Conservation (phyloP, 2,888 invertebrate species). For the Tenthredo amoena region DNA sequence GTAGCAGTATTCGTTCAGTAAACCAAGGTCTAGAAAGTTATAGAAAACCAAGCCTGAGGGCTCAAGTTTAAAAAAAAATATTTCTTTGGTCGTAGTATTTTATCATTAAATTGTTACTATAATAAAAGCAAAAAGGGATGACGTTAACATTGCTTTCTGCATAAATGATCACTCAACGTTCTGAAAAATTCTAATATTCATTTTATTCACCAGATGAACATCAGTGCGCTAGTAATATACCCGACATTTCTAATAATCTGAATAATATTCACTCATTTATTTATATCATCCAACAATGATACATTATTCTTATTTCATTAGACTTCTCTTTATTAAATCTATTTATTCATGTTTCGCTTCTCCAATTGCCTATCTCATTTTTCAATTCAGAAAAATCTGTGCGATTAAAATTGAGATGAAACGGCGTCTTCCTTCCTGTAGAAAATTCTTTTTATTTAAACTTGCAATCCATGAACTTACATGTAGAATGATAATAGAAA, state of each 20-base stretch:
- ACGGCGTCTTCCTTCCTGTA: too few relatives aligned
- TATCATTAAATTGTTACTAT: conserved; percentile 37
- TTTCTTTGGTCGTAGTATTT: conserved; percentile 50
- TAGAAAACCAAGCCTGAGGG: conserved; percentile 32
- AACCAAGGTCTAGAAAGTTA: conserved; percentile 51
- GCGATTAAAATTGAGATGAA: neutral
- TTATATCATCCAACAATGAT: neutral
- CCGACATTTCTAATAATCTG: neutral
- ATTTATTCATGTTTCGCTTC: neutral
- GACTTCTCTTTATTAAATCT: neutral
- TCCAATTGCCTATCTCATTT: neutral
- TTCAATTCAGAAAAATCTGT: neutral
- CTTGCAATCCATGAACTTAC: too few relatives aligned
- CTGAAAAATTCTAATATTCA: neutral
- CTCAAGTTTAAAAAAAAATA: conserved; percentile 4
- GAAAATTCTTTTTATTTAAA: too few relatives aligned
- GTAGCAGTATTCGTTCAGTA: conserved; percentile 56
- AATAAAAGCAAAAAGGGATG: conserved; percentile 33
- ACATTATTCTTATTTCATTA: neutral
- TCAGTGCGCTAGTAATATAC: neutral
- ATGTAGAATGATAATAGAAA: neutral
- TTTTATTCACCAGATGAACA: neutral
- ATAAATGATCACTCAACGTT: neutral
- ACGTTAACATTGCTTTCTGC: conserved; percentile 16
- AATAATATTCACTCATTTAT: neutral